Evolutionary conservation across 1,140 invertebrate genomes (phyloP).

Genomic region (Pseudomyrmex sp.): DNA sequence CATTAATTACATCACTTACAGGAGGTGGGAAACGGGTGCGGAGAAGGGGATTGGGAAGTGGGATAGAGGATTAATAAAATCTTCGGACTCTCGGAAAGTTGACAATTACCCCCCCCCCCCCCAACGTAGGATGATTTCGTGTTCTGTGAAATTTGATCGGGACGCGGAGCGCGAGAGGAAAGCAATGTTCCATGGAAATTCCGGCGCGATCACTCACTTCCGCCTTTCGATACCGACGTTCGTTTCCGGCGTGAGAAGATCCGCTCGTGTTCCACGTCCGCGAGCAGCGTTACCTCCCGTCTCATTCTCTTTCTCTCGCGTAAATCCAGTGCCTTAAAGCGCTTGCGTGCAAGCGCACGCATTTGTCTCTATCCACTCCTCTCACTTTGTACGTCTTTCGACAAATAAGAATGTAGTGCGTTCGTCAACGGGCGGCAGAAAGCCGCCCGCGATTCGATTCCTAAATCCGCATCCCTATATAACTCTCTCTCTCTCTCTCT

Average conservation of each 20-base stretch:
- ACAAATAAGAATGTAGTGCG: constrained; percentile 61
- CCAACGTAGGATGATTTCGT: constrained; percentile 4
- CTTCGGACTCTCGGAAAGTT: neutral
- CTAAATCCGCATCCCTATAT: constrained; percentile 22
- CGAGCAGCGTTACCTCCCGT: constrained; percentile 14
- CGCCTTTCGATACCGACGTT: constrained; percentile 1
- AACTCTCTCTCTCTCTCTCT: neutral
- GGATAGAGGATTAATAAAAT: neutral
- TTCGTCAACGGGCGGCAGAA: constrained; percentile 44
- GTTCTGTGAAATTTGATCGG: constrained; percentile 52
- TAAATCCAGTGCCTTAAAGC: constrained; percentile 37
- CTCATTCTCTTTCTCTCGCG: constrained; percentile 8
- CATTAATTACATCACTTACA: constrained; percentile 77
- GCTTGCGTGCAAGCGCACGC: neutral
- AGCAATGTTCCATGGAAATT: constrained; percentile 7
- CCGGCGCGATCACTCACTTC: neutral
- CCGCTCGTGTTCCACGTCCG: constrained; percentile 10
- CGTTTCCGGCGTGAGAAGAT: constrained; percentile 26
- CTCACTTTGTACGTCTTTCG: constrained; percentile 72
- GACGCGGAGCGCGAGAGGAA: constrained; percentile 22
- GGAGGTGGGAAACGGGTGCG: constrained; percentile 21
- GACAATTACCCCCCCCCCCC: neutral
- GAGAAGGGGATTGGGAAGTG: neutral
- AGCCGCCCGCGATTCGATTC: constrained; percentile 50
- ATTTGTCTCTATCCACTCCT: constrained; percentile 43